Evolutionary conservation across 1,140 invertebrate genomes (phyloP), one percentile per base, ranked within the genome.

Genomic region (Heliconius hewitsoni): DNA sequence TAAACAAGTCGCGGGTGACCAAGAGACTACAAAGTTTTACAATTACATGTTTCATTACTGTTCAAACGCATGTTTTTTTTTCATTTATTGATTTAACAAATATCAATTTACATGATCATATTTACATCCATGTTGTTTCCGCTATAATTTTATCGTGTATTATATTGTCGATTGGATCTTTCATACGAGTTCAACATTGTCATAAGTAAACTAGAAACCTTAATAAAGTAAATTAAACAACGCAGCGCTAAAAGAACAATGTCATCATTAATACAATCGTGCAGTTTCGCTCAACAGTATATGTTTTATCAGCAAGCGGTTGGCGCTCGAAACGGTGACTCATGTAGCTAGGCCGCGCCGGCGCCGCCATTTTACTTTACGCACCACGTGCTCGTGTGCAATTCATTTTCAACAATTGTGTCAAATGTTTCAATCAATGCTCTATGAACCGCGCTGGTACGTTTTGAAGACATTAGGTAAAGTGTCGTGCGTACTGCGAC

Each of bases 311-410:
- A 85, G 82, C 81, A 57, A 75, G 46, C 71, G 83, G 74, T 84
- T 82, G 85, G 78, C 83, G 84, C 80, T 83, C 79, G 76, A 77
- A 77, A 82, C 83, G 81, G 78, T 87, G 86, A 87, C 79, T 86
- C 85, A 87, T 78, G 76, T 80, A 77, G 74, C 55, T 82, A 78
- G 83, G 79, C 77, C 84, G 83, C 81, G 82, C 83, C 82, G 82
- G 83, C 90, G 90, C 88, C 90, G 92, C 92, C 92, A 93, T 93
- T 90, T 93, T 93, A 88, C 85, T 90, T 90, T 82, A 90, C 84
- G 80, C 85, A 93, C 89, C 92, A 94, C 91, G 92, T 94, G 92
- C 89, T 92, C 84, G 80, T 86, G 82, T 88, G 86, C 85, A 90
- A 78, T 72, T 72, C 60, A 77, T 72, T 81, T 78, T 74, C 8